Evolutionary conservation across 2,797 vertebrate species (phyloP), one percentile per base, ranked within the genome.

Genomic region (Labroides dimidiatus): DNA sequence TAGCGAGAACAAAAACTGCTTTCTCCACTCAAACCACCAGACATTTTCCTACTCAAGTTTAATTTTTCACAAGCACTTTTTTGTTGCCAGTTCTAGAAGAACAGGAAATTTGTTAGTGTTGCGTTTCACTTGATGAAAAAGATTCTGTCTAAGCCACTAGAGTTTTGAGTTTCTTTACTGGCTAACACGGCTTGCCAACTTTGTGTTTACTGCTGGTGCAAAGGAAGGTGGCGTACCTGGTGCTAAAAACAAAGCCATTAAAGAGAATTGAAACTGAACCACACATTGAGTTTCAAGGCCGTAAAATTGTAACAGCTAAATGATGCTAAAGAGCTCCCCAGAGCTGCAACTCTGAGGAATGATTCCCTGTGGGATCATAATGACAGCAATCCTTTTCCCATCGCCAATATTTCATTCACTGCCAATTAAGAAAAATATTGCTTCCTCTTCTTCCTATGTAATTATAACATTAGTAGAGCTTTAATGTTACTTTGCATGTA

Each of bases 391-490:
- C 51, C 50, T 54, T 66, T 58, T 67, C 62, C 63, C 61, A 72
- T 81, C 72, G 39, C 19, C 41, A 36, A 30, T 39, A 60, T 62
- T 75, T 64, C 37, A 76, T 71, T 72, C 64, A 55, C 11, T 64
- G 66, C 66, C 72, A 67, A 55, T 71, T 41, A 59, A 73, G n/a
- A 71, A 33, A 54, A 69, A 75, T 48, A 62, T 66, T 17, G 60
- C 20, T 50, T 77, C 59, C 64, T 48, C 44, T 36, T 58, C 60
- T 47, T 52, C 53, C 2, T 39, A 41, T 52, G 50, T 82, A 83
- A 89, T 89, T 84, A 86, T 64, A 72, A 72, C 64, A 78, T 85
- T 75, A 85, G 69, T 51, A 65, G 56, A 45, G 64, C 60, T 75
- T 68, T 65, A 70, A 72, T 60, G 64, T 57, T 64, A 74, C 53